A percentile compares a stretch with the other conserved stretches of the same genome.
These are phyloP conservation scores for Euschistus heros DNA, from an alignment of 1,140 invertebrate species.

Conservation along the genomic window DNA sequence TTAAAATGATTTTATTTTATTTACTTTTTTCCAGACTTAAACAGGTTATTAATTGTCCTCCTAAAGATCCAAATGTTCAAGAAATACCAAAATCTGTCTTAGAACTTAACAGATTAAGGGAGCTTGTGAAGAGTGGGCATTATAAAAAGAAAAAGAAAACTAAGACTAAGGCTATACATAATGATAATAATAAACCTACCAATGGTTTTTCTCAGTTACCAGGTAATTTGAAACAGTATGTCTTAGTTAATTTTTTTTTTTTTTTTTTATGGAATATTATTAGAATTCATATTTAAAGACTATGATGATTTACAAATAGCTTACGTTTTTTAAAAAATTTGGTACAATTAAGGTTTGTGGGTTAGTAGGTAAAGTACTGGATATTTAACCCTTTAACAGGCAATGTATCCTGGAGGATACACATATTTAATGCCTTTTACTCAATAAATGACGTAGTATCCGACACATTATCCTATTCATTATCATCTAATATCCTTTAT, in stretches of 20 bases:
- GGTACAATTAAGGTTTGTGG: no score
- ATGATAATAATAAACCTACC: slow-evolving; percentile 16
- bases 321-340: no score
- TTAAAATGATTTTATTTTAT: slow-evolving; percentile 6
- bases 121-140: slow-evolving; percentile 37
- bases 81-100: slow-evolving; percentile 50
- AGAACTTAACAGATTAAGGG: slow-evolving; percentile 45
- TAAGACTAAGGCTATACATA: slow-evolving; percentile 17
- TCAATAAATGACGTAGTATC: no score
- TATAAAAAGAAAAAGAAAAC: slow-evolving; percentile 34
- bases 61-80: slow-evolving; percentile 50
- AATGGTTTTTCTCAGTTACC: slow-evolving; percentile 21
- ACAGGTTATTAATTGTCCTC: slow-evolving; percentile 53
- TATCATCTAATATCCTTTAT: no score
- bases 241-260: slow-evolving; percentile 6
- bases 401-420: no score
- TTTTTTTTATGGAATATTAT: no score
- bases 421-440: no score
- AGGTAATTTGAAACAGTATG: slow-evolving; percentile 15
- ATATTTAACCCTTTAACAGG: no score
- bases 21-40: slow-evolving; percentile 42
- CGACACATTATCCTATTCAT: no score
- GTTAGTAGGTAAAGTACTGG: no score
- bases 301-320: no score
- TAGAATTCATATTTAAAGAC: no score